Evolutionary conservation across 2,797 vertebrate genomes (phyloP), one percentile per base, ranked within the genome.

Genomic region (Allobates femoralis): DNA sequence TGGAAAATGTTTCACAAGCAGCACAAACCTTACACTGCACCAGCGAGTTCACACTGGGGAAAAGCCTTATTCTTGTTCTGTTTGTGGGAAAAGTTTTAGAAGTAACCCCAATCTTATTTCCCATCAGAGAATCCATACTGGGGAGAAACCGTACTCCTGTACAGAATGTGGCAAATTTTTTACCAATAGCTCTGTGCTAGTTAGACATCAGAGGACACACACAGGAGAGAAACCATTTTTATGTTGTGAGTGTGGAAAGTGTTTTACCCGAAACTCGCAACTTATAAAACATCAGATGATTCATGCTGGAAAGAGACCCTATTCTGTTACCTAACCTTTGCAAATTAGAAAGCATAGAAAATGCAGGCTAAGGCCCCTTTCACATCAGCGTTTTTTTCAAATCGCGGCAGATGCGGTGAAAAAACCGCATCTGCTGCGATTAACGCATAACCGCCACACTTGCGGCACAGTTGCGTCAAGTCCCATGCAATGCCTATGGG

Each of bases 101-200:
- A 67, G 67, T 19, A 87, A 74, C 34, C 67, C 81, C 8, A 77
- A 75, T 19, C 82, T 90, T 21, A 86, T 58, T 41, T 60, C 71
- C n/a, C 89, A 90, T 58, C 88, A 90, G 53, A 89, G 85, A 79
- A 83, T 90, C 46, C 89, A 90, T 23, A 90, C 83, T 19, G 88
- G 89, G 66, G 89, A 90, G 62, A 90, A 86, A 71, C 89, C 88
- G 16, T 90, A 85, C 53, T 81, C 64, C 11, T 90, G 89, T 67
- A 56, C 83, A 11, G 76, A 89, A 71, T 90, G 89, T 81, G 88
- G 83, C 15, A 90, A 89, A 56, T 56, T 85, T n/a, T 90, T 90
- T 30, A 85, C 67, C 18, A 80, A 83, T 0, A 85, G 83, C 15
- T 87, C 88, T 5, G 73, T 78, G n/a, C 88, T 90, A 41, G 79